Base-by-base conservation (phyloP, 1,140 invertebrate genomes). In the Branchinecta lynchi region DNA sequence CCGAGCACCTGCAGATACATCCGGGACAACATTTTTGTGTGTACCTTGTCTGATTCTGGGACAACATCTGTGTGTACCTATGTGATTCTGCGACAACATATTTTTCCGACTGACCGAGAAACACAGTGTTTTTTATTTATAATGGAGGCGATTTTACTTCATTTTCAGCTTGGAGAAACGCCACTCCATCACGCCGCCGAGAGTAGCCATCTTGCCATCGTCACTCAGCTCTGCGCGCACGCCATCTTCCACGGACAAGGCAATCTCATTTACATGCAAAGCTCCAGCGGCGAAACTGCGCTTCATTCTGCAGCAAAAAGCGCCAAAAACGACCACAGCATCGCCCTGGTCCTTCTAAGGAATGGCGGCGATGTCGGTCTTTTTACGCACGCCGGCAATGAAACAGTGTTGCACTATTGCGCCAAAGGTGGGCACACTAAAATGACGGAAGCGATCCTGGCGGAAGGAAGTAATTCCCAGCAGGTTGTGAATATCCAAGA, bases 321-420 rank as follows among this genome's bases (percentile, higher is more conserved):
- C 32, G 43, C 86, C 0, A 87, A 89, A 65, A 90, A 95, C 71
- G 96, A 98, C 77, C 86, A 87, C 74, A 90, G 95, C 77, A 87
- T 98, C 2, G 88, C 96, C 3, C 86, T 88, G 73, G 83, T 91
- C 10, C 82, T 99, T 0, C 81, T 98, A 51, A 86, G 96, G 77
- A 88, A 88, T 72, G 92, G 91, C 15, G 94, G 92, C 0, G 91
- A 98, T 77, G 88, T 93, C 0, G 87, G 86, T 45, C 77, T 90
- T 68, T 86, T 87, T 73, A 94, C 93, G 0, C 89, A 86, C 79
- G 77, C 81, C 73, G 85, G 86, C 76, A 79, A 66, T 70, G 96
- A 99, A 81, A 96, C 95, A 0, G 88, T 92, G 0, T 90, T 99
- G 74, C 96, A 99, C 78, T 90, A 94, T 74, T 93, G 92, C 75